These are phyloP conservation scores for Bombyx huttoni DNA, from an alignment of 2,888 invertebrate species.

Conservation along the genomic window DNA sequence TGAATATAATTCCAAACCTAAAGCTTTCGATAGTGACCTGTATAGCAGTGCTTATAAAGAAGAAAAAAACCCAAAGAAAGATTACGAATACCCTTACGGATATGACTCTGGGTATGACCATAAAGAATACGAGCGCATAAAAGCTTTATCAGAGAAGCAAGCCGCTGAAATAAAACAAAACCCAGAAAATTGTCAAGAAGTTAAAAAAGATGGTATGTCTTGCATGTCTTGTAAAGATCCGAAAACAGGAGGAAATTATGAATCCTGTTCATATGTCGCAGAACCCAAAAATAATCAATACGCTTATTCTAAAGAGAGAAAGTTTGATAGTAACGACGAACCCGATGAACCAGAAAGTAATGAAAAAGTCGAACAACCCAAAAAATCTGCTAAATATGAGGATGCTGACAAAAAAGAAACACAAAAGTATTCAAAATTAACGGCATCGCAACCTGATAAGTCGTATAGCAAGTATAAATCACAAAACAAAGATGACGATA, in stretches of 20 bases:
- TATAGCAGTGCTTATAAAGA: slow-evolving; percentile 62
- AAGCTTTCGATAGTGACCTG: slow-evolving; percentile 58
- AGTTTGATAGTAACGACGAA: slow-evolving; percentile 73
- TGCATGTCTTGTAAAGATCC: slow-evolving; percentile 83
- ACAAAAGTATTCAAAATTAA: slow-evolving; percentile 31
- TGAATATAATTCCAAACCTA: slow-evolving; percentile 59
- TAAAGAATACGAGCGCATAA: slow-evolving; percentile 70
- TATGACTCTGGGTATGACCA: slow-evolving; percentile 66
- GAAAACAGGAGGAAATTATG: slow-evolving; percentile 82
- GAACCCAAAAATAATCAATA: slow-evolving; percentile 80
- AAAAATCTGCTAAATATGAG: slow-evolving; percentile 43
- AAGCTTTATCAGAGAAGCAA: slow-evolving; percentile 74
- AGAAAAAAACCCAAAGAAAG: slow-evolving; percentile 46
- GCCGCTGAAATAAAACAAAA: slow-evolving; percentile 75
- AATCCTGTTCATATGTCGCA: slow-evolving; percentile 84
- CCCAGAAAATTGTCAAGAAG: slow-evolving; percentile 76
- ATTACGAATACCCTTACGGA: slow-evolving; percentile 61
- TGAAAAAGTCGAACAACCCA: slow-evolving; percentile 42
- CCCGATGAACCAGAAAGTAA: slow-evolving; percentile 59
- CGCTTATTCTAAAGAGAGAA: slow-evolving; percentile 76
- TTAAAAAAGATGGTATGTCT: slow-evolving; percentile 75
- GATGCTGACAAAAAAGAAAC: slow-evolving; percentile 32
- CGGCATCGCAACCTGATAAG: slow-evolving; percentile 27
- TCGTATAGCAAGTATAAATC: slow-evolving; percentile 32
- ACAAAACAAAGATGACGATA: slow-evolving; percentile 25